Evolutionary conservation across 2,888 invertebrate species (phyloP).

Genomic region (Campaea margaritaria): DNA sequence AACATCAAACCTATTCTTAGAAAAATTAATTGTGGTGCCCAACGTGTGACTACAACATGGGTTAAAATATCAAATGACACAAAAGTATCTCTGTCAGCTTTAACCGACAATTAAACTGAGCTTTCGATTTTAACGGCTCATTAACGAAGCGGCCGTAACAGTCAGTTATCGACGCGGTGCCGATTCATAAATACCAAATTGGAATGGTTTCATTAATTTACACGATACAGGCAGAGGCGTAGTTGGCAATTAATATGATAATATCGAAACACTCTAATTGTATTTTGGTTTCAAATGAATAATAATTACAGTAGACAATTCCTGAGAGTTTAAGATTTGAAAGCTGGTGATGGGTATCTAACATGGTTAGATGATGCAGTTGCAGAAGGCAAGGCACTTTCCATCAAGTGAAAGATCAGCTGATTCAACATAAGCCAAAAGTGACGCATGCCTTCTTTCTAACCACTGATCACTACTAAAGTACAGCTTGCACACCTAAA

Average conservation of each 20-base stretch:
- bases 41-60: not conserved
- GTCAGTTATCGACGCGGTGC: slow-evolving; percentile 40
- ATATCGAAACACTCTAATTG: slow-evolving; percentile 4
- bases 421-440: too few relatives aligned
- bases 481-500: too few relatives aligned
- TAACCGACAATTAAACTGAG: slow-evolving; percentile 30
- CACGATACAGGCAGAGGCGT: slow-evolving; percentile 16
- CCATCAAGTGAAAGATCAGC: too few relatives aligned
- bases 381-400: too few relatives aligned
- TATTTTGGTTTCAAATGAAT: not conserved
- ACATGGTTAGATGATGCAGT: too few relatives aligned
- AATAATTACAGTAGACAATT: not conserved
- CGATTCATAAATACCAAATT: slow-evolving; percentile 43
- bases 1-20: too few relatives aligned
- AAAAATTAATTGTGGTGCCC: not conserved
- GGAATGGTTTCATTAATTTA: slow-evolving; percentile 45
- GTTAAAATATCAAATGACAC: slow-evolving; percentile 11
- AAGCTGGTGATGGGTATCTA: too few relatives aligned
- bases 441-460: too few relatives aligned
- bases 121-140: slow-evolving; percentile 29
- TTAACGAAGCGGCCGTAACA: slow-evolving; percentile 32
- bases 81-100: slow-evolving; percentile 26
- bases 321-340: not conserved
- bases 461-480: too few relatives aligned
- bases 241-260: slow-evolving; percentile 28